Base-by-base conservation (phyloP, 2,113 vertebrate genomes). In the Pantherophis guttatus region DNA sequence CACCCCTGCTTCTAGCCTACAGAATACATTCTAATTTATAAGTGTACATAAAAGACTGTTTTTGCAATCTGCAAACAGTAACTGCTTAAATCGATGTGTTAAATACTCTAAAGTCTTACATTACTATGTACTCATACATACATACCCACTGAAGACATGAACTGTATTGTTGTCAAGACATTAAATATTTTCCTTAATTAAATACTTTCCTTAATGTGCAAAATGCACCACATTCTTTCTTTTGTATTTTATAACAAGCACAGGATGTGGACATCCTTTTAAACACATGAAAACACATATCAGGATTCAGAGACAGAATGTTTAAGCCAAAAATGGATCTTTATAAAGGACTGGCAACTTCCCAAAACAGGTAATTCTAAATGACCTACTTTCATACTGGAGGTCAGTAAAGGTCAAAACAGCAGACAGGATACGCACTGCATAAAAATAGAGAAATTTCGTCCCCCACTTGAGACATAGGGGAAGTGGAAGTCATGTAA, bases 21-120 rank as follows among this genome's bases (percentile, higher is more conserved):
- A 75, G 5, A 75, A 55, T 53, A 24, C 58, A 90, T 93, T 95
- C 62, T 93, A 85, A 86, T 5, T 59, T n/a, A 94, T 3, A 33
- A 0, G 0, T 58, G 5, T 91, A 12, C 50, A 58, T 8, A 5
- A 44, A 52, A 75, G 24, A 10, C 26, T 1, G 17, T 93, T 33
- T n/a, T 54, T 26, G 13, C 19, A 26, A 19, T 10, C 65, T 81
- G 13, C 21, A 85, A 55, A 12, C 70, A 91, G 44, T 33, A 33
- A 26, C 39, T 70, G 24, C 5, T 57, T 91, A 4, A 44, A 33
- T 5, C 57, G 70, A 24, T 85, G 26, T 17, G 70, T 33, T 75
- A 75, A 75, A 19, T 75, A 75, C 39, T 33, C n/a, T 39, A 15
- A 75, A 39, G n/a, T 8, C 70, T 75, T 75, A 75, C n/a, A 33